Evolutionary conservation across 92 coral and sea anemone species (phyloP).

Genomic region (Desmophyllum pertusum): DNA sequence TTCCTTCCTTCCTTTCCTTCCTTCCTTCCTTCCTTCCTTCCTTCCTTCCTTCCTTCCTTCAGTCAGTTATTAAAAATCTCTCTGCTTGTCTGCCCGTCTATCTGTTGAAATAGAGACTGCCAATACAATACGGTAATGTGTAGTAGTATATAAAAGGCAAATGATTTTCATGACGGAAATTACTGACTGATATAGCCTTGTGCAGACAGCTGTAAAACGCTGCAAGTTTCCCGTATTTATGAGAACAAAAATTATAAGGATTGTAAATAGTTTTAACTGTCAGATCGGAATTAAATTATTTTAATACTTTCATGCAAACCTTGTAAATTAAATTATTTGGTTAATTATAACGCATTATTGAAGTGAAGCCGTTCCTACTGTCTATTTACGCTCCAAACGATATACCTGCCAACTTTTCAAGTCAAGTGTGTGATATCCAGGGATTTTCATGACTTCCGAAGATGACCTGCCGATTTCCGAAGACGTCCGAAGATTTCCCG

Average conservation of each 20-base stretch:
- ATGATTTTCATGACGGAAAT: too few relatives aligned
- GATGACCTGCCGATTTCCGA: too few relatives aligned
- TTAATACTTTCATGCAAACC: not conserved
- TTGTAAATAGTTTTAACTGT: not conserved
- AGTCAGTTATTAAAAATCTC: not conserved
- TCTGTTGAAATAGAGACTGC: too few relatives aligned
- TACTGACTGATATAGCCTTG: not conserved
- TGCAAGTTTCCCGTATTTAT: not conserved
- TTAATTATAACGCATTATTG: not conserved
- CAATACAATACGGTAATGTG: too few relatives aligned
- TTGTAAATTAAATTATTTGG: not conserved
- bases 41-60: not conserved
- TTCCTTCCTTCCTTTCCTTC: too few relatives aligned
- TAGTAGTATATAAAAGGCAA: too few relatives aligned
- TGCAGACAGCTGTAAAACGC: not conserved
- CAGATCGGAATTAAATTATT: not conserved
- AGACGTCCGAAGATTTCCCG: too few relatives aligned
- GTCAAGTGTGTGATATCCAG: too few relatives aligned
- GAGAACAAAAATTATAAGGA: not conserved
- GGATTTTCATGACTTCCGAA: too few relatives aligned
- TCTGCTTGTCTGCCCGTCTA: not conserved
- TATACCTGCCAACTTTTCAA: too few relatives aligned
- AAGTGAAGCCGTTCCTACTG: too few relatives aligned
- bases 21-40: not conserved
- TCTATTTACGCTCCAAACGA: too few relatives aligned